A percentile compares a stretch with the other conserved stretches of the same genome.
These are phyloP conservation scores for Cinclus mexicanus DNA, from an alignment of 2,113 vertebrate genomes.

Conservation along the genomic window DNA sequence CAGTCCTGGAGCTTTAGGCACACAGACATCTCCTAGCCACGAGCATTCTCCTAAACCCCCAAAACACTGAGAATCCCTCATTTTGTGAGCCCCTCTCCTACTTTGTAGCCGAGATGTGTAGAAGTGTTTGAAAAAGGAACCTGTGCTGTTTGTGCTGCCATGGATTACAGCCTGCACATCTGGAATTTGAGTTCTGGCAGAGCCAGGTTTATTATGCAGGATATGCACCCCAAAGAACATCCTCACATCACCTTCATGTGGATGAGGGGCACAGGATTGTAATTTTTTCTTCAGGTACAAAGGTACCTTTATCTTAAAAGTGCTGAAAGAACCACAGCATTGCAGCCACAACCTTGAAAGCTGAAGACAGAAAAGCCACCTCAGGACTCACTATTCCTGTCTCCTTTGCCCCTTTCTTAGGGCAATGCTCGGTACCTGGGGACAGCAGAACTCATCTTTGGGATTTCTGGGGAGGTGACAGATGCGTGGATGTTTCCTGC, in stretches of 20 bases:
- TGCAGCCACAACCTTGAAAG: not conserved
- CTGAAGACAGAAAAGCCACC: not conserved
- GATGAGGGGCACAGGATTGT: conserved; percentile 62
- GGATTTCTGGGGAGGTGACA: not conserved
- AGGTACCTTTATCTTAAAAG: conserved; percentile 57
- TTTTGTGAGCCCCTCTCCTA: not conserved
- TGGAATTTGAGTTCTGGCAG: conserved; percentile 77
- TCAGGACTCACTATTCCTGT: not conserved
- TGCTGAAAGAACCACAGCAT: not conserved
- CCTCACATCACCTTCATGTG: conserved; percentile 57
- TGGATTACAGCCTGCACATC: conserved; percentile 71
- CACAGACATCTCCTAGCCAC: not conserved
- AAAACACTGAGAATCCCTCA: not conserved
- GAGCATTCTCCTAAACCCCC: not conserved
- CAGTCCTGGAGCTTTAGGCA: not conserved
- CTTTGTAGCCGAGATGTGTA: conserved; percentile 71
- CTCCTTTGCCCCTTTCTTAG: conserved; percentile 48
- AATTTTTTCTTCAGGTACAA: conserved; percentile 63
- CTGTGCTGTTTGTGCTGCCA: conserved; percentile 74
- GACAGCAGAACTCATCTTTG: conserved; percentile 63
- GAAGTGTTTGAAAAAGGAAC: conserved; percentile 57
- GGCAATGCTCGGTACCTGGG: conserved; percentile 75
- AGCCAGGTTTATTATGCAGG: conserved; percentile 66
- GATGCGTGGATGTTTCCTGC: conserved; percentile 55
- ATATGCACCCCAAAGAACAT: conserved; percentile 22